Conservation (phyloP, 1,140 invertebrate species). For the Helicoverpa armigera region DNA sequence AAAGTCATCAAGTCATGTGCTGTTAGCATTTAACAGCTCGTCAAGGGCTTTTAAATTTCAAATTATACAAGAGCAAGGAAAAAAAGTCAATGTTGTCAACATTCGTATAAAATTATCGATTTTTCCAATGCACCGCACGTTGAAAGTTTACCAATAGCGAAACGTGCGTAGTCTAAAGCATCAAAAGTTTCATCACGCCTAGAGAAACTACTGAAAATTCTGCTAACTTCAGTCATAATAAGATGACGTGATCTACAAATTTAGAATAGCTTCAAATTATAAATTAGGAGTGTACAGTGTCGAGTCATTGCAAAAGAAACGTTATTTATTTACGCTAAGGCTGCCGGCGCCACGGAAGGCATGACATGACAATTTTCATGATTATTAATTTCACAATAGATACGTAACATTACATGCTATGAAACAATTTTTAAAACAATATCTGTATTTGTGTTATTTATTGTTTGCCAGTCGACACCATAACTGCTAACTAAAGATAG, state of each 20-base stretch:
- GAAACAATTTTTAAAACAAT: no score
- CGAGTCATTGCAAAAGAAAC: slow-evolving; percentile 22
- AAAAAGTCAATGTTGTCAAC: no score
- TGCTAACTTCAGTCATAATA: slow-evolving; percentile 18
- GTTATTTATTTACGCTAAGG: slow-evolving; percentile 20
- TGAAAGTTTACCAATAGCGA: no score
- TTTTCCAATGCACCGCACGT: no score
- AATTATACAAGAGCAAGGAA: no score
- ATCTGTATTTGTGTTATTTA: no score
- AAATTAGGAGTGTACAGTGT: slow-evolving; percentile 4
- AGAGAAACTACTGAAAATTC: slow-evolving; percentile 11
- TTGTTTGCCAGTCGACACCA: no score
- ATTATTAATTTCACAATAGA: slow-evolving; percentile 21
- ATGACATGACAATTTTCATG: slow-evolving; percentile 50
- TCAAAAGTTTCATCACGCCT: neutral
- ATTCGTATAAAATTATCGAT: no score
- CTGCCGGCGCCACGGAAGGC: slow-evolving; percentile 15
- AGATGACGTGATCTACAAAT: slow-evolving; percentile 33
- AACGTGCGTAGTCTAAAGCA: neutral
- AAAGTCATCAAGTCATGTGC: neutral
- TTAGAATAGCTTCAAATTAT: slow-evolving; percentile 2
- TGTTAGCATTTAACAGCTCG: neutral
- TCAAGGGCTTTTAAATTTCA: neutral
- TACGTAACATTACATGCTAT: no score
- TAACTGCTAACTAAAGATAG: no score